Base-by-base conservation (phyloP, 2,888 invertebrate species). In the Cosmorhoe ocellata region DNA sequence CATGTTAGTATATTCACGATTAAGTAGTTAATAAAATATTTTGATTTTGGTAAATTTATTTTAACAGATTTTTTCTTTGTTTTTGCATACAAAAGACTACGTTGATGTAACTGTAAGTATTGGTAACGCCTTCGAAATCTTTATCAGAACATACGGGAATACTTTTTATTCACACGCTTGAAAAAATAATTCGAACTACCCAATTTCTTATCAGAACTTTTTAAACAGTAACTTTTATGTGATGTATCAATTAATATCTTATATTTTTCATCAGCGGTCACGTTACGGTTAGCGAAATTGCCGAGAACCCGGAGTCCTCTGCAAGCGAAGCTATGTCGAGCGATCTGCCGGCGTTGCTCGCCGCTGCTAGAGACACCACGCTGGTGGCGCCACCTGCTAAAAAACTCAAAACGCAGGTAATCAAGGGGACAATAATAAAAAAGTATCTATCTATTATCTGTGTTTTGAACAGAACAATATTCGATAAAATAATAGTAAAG, bases 321-420 rank as follows among this genome's bases (percentile, higher is more conserved):
- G 8, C 24, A 10, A n/a, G 56, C 51, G 38, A 5, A 12, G 58
- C 39, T 22, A 41, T 54, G 26, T 12, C 41, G 10, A 51, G 33
- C 33, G 32, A 42, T 26, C 57, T 71, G 52, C 55, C 71, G 13
- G 56, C 61, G 28, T 54, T 67, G 53, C 59, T 76, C 56, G 57
- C 67, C 8, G 67, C 67, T 24, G 73, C 75, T 24, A 63, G 67
- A 7, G 53, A 52, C 46, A 42, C 67, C 39, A 51, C 67, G 18
- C 60, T 67, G 38, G 39, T 68, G 5, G 63, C 64, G 24, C 59
- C 67, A 24, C 61, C 74, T 39, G 57, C 72, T 49, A 67, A 69
- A 67, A 64, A 59, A 44, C 51, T 49, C 7, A 53, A 61, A 10
- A 53, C 57, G 12, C 70, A 79, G 77, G 79, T 79, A 51, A 36